Conservation (phyloP, 92 coral and sea anemone species). For the Epizoanthus fatuus region DNA sequence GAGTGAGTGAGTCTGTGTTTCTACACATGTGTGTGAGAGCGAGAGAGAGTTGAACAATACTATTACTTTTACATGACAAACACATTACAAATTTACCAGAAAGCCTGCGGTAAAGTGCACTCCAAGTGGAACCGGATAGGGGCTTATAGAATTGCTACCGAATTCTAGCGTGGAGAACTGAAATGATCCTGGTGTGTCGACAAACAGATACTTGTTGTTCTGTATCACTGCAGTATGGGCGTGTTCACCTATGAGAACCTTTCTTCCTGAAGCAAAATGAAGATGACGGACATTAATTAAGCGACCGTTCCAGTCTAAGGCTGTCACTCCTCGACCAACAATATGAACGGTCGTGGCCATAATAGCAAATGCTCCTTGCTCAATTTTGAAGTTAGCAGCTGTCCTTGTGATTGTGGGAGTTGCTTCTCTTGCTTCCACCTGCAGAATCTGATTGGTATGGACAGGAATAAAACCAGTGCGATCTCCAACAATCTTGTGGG, state of each 20-base stretch:
- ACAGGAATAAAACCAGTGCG: conserved; percentile 68
- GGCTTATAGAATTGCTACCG: conserved; percentile 60
- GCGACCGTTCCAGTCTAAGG: conserved; percentile 75
- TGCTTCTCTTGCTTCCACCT: conserved; percentile 67
- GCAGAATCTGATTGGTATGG: conserved; percentile 59
- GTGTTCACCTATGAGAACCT: conserved; percentile 59
- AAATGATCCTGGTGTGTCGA: conserved; percentile 75
- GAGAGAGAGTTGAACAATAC: not conserved
- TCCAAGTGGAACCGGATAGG: conserved; percentile 78
- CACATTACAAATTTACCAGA: conserved; percentile 46
- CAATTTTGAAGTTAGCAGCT: conserved; percentile 74
- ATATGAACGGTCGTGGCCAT: conserved; percentile 78
- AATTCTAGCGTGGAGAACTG: conserved; percentile 76
- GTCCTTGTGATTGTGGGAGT: conserved; percentile 74
- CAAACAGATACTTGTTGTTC: conserved; percentile 56
- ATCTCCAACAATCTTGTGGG: conserved; percentile 73
- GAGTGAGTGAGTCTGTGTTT: too few relatives aligned
- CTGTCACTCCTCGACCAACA: conserved; percentile 67
- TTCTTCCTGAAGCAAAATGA: conserved; percentile 72
- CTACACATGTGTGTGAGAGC: too few relatives aligned
- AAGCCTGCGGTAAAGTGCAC: conserved; percentile 73
- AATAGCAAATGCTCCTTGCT: conserved; percentile 60
- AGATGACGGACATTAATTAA: conserved; percentile 71
- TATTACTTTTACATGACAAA: not conserved
- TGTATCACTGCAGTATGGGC: conserved; percentile 73